phyloP scores from a whole-genome alignment of 2,888 invertebrate genomes.

The Lepeophtheirus nordmannii region DNA sequence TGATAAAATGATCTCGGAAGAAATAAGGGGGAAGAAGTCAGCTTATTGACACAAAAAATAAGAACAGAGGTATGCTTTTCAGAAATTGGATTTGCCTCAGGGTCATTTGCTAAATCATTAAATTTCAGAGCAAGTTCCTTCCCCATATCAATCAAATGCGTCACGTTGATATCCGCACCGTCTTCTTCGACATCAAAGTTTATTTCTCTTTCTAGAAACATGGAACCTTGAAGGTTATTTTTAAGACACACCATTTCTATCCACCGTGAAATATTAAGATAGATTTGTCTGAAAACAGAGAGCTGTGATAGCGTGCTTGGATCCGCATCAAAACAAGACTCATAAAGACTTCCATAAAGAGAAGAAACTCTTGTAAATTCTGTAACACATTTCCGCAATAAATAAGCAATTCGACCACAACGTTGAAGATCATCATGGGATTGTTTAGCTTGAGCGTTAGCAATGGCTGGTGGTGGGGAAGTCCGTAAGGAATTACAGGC shows the following conservation, averaged over 20 bases:
- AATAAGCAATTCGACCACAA: conserved; percentile 55
- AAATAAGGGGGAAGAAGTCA: conserved; percentile 48
- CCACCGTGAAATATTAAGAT: conserved; percentile 55
- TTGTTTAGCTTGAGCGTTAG: conserved; percentile 56
- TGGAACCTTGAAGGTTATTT: conserved; percentile 31
- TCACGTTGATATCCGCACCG: conserved; percentile 10
- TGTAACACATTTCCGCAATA: conserved; percentile 53
- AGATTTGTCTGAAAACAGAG: conserved; percentile 61
- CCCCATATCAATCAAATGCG: conserved; percentile 12
- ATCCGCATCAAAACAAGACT: conserved; percentile 72
- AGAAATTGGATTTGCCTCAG: conserved; percentile 28
- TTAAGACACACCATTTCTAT: conserved; percentile 52
- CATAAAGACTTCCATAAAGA: conserved; percentile 57
- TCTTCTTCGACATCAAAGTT: conserved; percentile 8
- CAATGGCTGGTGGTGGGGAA: conserved; percentile 82
- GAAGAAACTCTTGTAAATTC: conserved; percentile 56
- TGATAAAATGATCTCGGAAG: conserved; percentile 68
- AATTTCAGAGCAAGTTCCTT: conserved; percentile 23
- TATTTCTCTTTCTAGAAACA: conserved; percentile 28
- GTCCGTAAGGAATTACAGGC: conserved; percentile 62
- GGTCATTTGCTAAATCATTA: conserved; percentile 6
- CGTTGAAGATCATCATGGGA: conserved; percentile 60
- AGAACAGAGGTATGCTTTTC: conserved; percentile 34
- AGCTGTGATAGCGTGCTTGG: conserved; percentile 56
- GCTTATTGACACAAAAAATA: conserved; percentile 35